These are phyloP conservation scores for Oophaga pumilio DNA, from an alignment of 2,113 vertebrate species.

Conservation along the genomic window DNA sequence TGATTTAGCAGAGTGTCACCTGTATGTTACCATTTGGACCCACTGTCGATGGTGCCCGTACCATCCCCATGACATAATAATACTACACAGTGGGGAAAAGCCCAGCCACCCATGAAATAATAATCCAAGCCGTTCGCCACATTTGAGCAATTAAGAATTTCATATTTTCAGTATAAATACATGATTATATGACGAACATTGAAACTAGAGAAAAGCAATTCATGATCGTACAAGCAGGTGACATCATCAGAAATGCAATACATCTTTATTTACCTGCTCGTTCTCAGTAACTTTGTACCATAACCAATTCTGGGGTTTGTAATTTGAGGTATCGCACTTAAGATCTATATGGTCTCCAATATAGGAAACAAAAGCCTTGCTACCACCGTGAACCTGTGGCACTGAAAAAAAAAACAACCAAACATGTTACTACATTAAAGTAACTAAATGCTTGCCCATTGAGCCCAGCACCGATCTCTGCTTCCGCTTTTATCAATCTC, in stretches of 20 bases:
- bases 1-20: too few relatives aligned
- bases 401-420: conserved; percentile 65
- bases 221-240: neutral
- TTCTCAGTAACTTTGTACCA: conserved; percentile 71
- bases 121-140: too few relatives aligned
- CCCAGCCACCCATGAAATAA: too few relatives aligned
- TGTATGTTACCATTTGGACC: too few relatives aligned
- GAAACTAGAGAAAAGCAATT: neutral
- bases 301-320: conserved; percentile 65
- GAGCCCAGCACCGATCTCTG: too few relatives aligned
- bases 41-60: too few relatives aligned
- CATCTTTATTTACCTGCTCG: conserved; percentile 65
- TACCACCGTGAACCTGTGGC: conserved; percentile 65
- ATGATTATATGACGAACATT: neutral
- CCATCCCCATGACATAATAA: too few relatives aligned
- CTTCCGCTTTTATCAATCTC: too few relatives aligned
- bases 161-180: neutral
- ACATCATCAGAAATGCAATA: neutral
- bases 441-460: too few relatives aligned
- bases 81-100: too few relatives aligned
- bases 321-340: conserved; percentile 60
- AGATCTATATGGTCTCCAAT: conserved; percentile 66
- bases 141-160: too few relatives aligned
- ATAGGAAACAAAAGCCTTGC: conserved; percentile 67
- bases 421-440: neutral